phyloP scores from a whole-genome alignment of 1,140 invertebrate species.

The Thaumatotibia leucotreta region DNA sequence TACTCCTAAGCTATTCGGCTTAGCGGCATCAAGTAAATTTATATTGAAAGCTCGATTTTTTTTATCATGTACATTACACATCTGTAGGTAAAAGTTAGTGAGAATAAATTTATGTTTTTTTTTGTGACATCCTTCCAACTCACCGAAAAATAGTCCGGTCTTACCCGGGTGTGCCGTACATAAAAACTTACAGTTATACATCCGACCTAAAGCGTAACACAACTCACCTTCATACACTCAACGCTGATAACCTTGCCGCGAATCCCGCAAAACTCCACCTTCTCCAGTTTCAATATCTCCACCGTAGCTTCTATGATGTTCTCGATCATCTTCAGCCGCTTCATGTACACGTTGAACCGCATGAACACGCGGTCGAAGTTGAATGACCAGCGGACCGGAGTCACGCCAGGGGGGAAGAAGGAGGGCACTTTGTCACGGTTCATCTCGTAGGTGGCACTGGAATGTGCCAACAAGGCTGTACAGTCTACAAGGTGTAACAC shows the following conservation, averaged over 20 bases:
- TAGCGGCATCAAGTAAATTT: too few species aligned
- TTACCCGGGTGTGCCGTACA: too few species aligned
- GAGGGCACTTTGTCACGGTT: conserved; percentile 66
- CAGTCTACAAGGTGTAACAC: too few species aligned
- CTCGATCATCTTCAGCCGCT: conserved; percentile 79
- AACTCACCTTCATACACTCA: conserved; percentile 69
- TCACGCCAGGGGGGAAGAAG: conserved; percentile 61
- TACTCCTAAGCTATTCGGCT: too few species aligned
- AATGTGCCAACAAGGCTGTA: too few species aligned
- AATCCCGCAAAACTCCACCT: conserved; percentile 89
- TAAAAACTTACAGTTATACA: too few species aligned
- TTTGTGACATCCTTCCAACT: too few species aligned
- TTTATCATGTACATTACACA: too few species aligned
- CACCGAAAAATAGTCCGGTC: too few species aligned
- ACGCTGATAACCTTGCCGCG: conserved; percentile 82
- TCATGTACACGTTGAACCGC: conserved; percentile 81
- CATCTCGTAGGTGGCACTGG: conserved; percentile 64
- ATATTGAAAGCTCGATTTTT: too few species aligned
- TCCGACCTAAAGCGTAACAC: not conserved
- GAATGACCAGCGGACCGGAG: conserved; percentile 84
- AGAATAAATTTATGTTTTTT: too few species aligned
- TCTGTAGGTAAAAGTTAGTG: too few species aligned
- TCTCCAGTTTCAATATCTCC: conserved; percentile 92
- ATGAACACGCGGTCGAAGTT: conserved; percentile 84
- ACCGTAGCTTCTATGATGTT: conserved; percentile 83